Evolutionary conservation across 1,140 invertebrate species (phyloP).

Genomic region (Pogonognathellus flavescens): DNA sequence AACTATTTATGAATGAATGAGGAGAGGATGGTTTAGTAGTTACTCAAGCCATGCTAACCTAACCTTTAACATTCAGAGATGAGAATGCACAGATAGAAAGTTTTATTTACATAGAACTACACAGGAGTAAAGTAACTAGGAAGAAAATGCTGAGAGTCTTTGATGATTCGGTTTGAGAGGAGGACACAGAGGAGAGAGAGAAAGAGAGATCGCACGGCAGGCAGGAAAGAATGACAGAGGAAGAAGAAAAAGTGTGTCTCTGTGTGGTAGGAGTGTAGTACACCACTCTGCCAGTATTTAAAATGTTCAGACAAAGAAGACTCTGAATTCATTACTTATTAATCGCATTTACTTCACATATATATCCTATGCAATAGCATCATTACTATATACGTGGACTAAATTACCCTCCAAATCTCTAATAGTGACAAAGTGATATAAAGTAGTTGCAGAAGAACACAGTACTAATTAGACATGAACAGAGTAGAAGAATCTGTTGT

Average conservation of each 20-base stretch:
- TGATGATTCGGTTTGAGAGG: constrained; percentile 18
- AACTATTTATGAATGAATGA: constrained; percentile 47
- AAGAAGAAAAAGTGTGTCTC: constrained; percentile 10
- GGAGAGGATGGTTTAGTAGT: constrained; percentile 12
- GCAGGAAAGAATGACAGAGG: constrained; percentile 24
- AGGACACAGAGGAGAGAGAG: not conserved
- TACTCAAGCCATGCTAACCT: not conserved
- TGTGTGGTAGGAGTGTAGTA: no score
- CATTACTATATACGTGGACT: no score
- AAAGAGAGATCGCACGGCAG: not conserved
- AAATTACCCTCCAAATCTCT: no score
- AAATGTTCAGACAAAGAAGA: no score
- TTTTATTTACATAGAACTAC: constrained; percentile 29
- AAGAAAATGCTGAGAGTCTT: constrained; percentile 2
- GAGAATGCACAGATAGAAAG: constrained; percentile 22
- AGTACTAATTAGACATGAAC: no score
- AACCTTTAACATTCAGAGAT: constrained; percentile 27
- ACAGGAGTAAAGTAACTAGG: not conserved
- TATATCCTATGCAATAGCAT: no score
- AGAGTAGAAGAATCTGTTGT: no score
- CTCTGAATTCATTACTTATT: no score
- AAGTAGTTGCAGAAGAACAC: no score
- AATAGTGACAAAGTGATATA: no score
- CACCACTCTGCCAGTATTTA: no score
- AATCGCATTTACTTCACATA: no score